Evolutionary conservation across 1,140 invertebrate genomes (phyloP).

Genomic region (Spodoptera frugiperda): DNA sequence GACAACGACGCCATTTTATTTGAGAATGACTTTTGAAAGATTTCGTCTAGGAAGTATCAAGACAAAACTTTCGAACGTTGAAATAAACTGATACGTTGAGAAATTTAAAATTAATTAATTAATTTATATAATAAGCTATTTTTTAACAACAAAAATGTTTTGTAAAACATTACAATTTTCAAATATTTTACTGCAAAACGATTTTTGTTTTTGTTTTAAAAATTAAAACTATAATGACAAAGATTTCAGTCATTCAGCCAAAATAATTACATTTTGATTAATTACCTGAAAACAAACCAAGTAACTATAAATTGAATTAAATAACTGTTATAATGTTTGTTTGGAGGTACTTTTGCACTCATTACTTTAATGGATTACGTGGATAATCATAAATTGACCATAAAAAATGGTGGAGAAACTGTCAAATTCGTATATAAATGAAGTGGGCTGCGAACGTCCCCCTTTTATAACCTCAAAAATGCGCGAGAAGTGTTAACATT

Average conservation of each 20-base stretch:
- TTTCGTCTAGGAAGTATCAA: slow-evolving; percentile 8
- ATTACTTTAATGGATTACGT: slow-evolving; percentile 37
- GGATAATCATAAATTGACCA: slow-evolving; percentile 42
- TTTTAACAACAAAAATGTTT: background rate
- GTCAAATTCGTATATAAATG: slow-evolving; percentile 85
- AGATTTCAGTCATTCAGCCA: slow-evolving; percentile 30
- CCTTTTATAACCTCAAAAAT: slow-evolving; percentile 86
- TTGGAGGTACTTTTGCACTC: background rate
- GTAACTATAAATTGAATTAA: background rate
- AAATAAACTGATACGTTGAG: no score
- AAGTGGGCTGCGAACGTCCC: slow-evolving; percentile 81
- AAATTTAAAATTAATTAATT: no score
- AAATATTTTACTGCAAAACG: background rate
- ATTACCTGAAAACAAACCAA: background rate
- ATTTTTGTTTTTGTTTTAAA: background rate
- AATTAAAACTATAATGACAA: background rate
- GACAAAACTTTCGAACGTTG: background rate
- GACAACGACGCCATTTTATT: slow-evolving; percentile 81
- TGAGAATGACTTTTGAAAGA: slow-evolving; percentile 19
- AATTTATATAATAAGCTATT: no score
- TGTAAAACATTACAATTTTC: background rate
- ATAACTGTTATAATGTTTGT: background rate
- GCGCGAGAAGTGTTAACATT: slow-evolving; percentile 81
- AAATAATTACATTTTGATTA: background rate
- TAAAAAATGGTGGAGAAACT: slow-evolving; percentile 76